A percentile compares a stretch with the other conserved stretches of the same genome.
These are phyloP conservation scores for Trochalopteron elliotii DNA, from an alignment of 2,113 vertebrate genomes.

Conservation along the genomic window DNA sequence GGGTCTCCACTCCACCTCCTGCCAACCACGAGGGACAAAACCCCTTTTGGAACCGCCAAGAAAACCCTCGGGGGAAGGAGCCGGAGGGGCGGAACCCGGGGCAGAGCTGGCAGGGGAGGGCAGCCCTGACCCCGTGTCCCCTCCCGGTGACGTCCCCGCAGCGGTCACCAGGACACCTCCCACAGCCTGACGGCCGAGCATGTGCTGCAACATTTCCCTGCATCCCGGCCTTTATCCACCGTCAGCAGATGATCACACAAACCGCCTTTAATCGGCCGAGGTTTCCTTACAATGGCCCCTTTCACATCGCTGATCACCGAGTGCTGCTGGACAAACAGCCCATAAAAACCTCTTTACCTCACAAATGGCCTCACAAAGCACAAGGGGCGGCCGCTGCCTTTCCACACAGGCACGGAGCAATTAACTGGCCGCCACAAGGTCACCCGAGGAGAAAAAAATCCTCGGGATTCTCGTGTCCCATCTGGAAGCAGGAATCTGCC, in stretches of 20 bases:
- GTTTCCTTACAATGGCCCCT: neutral
- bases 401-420: neutral
- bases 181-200: neutral
- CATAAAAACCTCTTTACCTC: neutral
- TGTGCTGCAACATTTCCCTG: neutral
- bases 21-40: neutral
- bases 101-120: neutral
- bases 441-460: neutral
- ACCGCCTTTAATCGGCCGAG: accelerated
- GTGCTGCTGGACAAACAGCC: neutral
- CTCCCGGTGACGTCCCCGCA: neutral
- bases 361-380: too few relatives aligned
- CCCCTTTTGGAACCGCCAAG: neutral
- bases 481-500: neutral
- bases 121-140: neutral
- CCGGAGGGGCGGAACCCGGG: neutral
- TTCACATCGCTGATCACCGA: neutral
- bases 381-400: neutral
- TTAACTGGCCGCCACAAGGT: neutral
- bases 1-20: neutral
- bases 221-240: neutral
- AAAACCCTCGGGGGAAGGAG: neutral
- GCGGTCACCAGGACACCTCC: neutral
- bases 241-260: neutral
- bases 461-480: neutral